Conservation (phyloP, 2,888 invertebrate genomes). For the Lumbricus terrestris region DNA sequence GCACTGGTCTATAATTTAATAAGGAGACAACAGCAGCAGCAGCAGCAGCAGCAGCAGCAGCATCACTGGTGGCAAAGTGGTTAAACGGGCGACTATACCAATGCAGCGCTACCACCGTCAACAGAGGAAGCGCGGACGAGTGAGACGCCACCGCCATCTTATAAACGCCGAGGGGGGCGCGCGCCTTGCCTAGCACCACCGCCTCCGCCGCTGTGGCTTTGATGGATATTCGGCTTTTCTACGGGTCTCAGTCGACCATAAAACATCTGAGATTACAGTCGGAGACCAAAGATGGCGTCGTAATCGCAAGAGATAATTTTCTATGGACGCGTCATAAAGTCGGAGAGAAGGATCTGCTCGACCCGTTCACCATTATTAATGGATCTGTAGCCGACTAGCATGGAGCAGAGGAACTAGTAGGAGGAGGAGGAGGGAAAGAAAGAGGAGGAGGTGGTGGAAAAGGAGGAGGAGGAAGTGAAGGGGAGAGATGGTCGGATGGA, state of each 20-base stretch:
- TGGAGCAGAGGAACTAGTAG: background rate
- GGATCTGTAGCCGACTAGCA: background rate
- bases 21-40: no score
- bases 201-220: background rate
- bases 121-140: background rate
- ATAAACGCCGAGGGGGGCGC: no score
- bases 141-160: background rate
- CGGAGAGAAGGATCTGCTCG: background rate
- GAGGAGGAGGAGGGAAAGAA: background rate
- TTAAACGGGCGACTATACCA: background rate
- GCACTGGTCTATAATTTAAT: background rate
- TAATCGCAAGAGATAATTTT: constrained; percentile 17
- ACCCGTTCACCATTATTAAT: background rate
- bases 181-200: no score
- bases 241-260: constrained; percentile 12
- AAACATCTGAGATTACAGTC: constrained; percentile 12
- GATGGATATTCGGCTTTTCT: constrained; percentile 3
- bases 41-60: no score
- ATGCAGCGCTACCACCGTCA: background rate
- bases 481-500: background rate
- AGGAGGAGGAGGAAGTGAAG: background rate
- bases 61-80: background rate
- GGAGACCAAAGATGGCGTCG: constrained; percentile 12
- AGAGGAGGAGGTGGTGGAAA: background rate
- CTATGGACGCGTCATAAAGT: constrained; percentile 15